Evolutionary conservation across 92 coral and sea anemone genomes (phyloP), one percentile per base, ranked within the genome.

Genomic region (Siderastrea radians): DNA sequence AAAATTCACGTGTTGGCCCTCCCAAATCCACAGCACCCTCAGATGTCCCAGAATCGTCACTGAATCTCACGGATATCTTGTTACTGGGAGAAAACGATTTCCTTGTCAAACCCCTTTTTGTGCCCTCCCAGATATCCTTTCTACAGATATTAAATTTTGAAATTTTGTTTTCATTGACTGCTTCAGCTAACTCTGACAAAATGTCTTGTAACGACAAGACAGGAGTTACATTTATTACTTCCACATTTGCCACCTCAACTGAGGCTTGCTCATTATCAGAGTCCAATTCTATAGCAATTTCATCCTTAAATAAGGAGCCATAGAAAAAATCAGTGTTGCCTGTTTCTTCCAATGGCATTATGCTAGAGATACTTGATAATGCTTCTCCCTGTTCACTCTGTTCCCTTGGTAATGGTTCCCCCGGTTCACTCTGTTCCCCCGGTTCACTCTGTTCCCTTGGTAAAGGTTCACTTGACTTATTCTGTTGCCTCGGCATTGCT

Each of bases 11-110:
- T 75, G 69, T 80, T 50, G 93, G 95, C 13, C 91, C 95, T 19
- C 95, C 95, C 64, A 80, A 82, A 74, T 93, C 93, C 43, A 89
- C 91, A 60, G 95, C 95, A 74, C 93, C 95, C 53, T 89, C 95
- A 63, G 93, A 69, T 43, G 54, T 85, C 51, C 95, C 93, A 50
- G 53, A 49, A 77, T 89, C 91, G 66, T 92, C 93, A 79, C 78
- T 89, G 72, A 92, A 92, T 80, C 86, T 85, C 0, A 85, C 88
- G 6, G 95, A 92, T 51, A 92, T 70, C 58, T 89, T 92, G 48
- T 84, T 80, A 45, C 16, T 43, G 16, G 95, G 93, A 74, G 90
- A 81, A 73, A 89, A 92, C 7, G 93, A 79, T 81, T 92, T 89
- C 61, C 93, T 84, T n/a, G 78, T 75, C 45, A 92, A 68, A 9